These are phyloP conservation scores for Myiothlypis coronata DNA, from an alignment of 2,797 vertebrate species.

Conservation along the genomic window DNA sequence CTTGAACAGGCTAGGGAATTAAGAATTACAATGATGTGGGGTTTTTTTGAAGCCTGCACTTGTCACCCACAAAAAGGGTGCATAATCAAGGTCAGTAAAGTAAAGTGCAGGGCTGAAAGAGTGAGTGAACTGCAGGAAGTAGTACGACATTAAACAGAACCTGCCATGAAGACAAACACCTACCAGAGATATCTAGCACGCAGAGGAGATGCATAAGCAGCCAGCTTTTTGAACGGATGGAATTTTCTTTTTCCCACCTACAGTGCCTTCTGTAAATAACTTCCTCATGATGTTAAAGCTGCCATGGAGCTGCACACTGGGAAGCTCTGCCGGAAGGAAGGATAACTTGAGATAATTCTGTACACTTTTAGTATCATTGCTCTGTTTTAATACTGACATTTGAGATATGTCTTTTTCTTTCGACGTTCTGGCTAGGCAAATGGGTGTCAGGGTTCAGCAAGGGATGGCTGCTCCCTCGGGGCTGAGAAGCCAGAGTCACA, in stretches of 20 bases:
- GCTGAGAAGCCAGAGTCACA: neutral
- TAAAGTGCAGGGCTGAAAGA: neutral
- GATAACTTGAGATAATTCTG: neutral
- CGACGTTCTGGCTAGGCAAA: neutral
- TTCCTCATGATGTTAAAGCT: constrained; percentile 8
- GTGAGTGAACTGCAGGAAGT: neutral
- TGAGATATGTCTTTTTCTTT: neutral
- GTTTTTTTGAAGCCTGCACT: neutral
- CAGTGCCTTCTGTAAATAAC: constrained; percentile 32
- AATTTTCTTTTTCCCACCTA: constrained; percentile 29
- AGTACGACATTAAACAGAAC: neutral
- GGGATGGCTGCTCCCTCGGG: neutral
- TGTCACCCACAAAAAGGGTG: neutral
- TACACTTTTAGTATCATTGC: neutral
- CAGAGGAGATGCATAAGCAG: neutral
- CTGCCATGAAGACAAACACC: neutral
- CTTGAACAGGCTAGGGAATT: neutral
- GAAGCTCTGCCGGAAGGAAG: neutral
- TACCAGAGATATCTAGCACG: neutral
- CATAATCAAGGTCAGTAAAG: neutral
- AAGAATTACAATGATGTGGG: neutral
- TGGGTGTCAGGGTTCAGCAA: neutral
- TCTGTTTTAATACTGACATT: neutral
- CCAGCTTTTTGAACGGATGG: neutral
- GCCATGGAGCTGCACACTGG: neutral